Conservation (phyloP, 2,797 vertebrate species). For the Poeciliopsis paucimaculata region DNA sequence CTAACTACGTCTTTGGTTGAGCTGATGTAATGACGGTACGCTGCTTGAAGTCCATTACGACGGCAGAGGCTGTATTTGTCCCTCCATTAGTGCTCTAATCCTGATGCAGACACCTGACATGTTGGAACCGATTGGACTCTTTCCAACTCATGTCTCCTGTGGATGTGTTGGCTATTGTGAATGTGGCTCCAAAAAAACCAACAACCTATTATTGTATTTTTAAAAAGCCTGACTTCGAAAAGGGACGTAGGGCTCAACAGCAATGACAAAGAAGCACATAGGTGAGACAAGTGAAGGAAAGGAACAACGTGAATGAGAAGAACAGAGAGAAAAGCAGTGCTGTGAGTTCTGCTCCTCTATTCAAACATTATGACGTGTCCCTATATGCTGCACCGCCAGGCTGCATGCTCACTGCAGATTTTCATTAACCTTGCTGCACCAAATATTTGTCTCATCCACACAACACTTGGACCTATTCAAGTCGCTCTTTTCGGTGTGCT, state of each 20-base stretch:
- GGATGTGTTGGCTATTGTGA: conserved; percentile 31
- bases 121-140: conserved; percentile 65
- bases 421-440: conserved; percentile 65
- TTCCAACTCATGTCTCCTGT: conserved; percentile 46
- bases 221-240: background rate
- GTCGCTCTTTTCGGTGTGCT: conserved; percentile 21
- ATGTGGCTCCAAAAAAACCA: background rate
- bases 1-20: conserved; percentile 41
- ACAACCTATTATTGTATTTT: background rate
- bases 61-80: conserved; percentile 54
- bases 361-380: conserved; percentile 57
- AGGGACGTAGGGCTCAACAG: conserved; percentile 9
- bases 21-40: conserved; percentile 51
- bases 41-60: conserved; percentile 59
- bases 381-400: conserved; percentile 38
- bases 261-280: background rate
- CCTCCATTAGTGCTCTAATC: conserved; percentile 62
- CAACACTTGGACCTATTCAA: conserved; percentile 41
- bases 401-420: conserved; percentile 59
- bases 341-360: conserved; percentile 38
- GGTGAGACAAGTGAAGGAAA: conserved; percentile 21
- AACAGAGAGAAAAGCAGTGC: conserved; percentile 32
- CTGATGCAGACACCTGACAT: conserved; percentile 64
- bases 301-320: conserved; percentile 31
- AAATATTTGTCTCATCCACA: conserved; percentile 51